Evolutionary conservation across 1,140 invertebrate species (phyloP).

Genomic region (Hypsibius dujardini): DNA sequence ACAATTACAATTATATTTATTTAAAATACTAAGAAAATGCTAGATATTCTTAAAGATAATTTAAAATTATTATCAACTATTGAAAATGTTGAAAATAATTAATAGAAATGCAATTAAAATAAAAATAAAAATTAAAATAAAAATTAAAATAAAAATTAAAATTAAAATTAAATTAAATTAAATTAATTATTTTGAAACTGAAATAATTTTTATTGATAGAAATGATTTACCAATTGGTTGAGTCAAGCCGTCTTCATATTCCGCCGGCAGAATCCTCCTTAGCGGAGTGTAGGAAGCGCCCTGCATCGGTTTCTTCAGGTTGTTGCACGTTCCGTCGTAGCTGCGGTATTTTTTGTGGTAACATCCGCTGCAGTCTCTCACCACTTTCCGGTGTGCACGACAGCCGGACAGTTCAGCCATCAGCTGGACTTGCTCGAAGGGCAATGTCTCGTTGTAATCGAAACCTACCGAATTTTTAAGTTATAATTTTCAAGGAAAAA

Average conservation of each 20-base stretch:
- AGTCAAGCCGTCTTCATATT: conserved; percentile 94
- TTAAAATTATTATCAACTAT: too few species aligned
- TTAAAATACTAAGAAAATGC: too few species aligned
- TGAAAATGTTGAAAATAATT: too few species aligned
- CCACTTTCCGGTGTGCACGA: conserved; percentile 33
- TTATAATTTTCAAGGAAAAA: neutral
- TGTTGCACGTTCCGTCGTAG: conserved; percentile 88
- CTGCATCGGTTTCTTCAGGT: conserved; percentile 71
- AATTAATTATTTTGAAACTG: too few species aligned
- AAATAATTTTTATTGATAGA: too few species aligned
- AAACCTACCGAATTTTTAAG: neutral
- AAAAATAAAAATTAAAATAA: too few species aligned
- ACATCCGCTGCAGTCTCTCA: conserved; percentile 68
- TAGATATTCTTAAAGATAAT: too few species aligned
- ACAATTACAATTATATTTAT: too few species aligned
- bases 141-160: too few species aligned
- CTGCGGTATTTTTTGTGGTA: conserved; percentile 72
- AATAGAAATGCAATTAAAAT: too few species aligned
- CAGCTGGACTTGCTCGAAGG: conserved; percentile 30
- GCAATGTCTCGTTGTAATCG: neutral
- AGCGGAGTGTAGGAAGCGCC: conserved; percentile 78
- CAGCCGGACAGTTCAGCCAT: conserved; percentile 58
- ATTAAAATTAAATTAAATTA: too few species aligned
- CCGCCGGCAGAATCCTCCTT: conserved; percentile 56
- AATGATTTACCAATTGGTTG: conserved; percentile 50